A percentile compares a stretch with the other conserved stretches of the same genome.
Conservation (phyloP, 1,140 invertebrate genomes). For the Plodia interpunctella region DNA sequence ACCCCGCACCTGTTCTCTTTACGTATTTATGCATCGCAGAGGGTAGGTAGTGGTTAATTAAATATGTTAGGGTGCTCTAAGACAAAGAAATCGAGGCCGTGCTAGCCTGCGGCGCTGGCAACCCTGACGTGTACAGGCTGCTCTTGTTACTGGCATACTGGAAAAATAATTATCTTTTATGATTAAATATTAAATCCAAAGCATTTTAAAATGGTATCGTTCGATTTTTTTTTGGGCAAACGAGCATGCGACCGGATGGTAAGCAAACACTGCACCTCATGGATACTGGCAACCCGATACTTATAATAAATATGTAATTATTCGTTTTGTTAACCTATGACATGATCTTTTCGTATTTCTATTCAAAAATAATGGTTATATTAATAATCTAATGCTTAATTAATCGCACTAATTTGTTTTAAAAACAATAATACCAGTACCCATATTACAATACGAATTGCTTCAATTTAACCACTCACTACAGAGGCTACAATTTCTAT, state of each 20-base stretch:
- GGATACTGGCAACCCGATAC: too few species aligned
- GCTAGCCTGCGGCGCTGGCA: constrained; percentile 5
- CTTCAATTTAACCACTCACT: neutral
- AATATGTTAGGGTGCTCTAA: constrained; percentile 52
- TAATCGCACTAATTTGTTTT: too few species aligned
- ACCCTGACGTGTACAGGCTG: neutral
- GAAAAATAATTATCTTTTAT: neutral
- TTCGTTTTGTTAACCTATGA: too few species aligned
- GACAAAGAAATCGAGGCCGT: constrained; percentile 41
- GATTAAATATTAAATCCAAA: neutral
- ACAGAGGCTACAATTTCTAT: constrained; percentile 3
- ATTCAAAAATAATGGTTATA: too few species aligned
- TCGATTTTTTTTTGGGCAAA: too few species aligned
- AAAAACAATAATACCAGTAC: too few species aligned
- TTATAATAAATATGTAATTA: too few species aligned
- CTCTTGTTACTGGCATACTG: neutral
- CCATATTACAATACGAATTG: neutral
- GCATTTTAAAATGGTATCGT: neutral
- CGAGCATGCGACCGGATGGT: too few species aligned
- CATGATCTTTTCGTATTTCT: too few species aligned
- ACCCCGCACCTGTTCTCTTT: constrained; percentile 2
- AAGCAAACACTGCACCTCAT: too few species aligned
- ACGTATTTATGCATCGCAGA: constrained; percentile 11
- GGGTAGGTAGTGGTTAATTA: constrained; percentile 46
- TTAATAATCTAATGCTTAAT: too few species aligned